Base-by-base conservation (phyloP, 2,888 invertebrate species). In the Gymnoscelis rufifasciata region DNA sequence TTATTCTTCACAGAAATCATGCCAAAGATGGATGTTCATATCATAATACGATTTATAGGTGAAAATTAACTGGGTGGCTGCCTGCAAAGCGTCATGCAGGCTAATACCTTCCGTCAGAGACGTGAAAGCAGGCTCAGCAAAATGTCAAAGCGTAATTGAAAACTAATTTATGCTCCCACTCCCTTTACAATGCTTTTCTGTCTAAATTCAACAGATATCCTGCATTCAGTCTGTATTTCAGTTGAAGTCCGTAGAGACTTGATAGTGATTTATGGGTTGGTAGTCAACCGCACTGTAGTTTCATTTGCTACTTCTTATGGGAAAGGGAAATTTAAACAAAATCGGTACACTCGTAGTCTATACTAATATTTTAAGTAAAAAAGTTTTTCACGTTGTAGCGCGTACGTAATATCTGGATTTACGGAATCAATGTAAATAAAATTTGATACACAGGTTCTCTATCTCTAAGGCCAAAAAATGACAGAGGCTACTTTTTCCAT, bases 81-180 rank as follows among this genome's bases (percentile, higher is more conserved):
- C 72, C 72, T 70, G 58, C 68, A 61, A 66, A 64, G 68, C 71
- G 80, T 78, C 82, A 76, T 80, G 78, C 80, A 72, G 69, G 74
- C 68, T 82, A 82, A 83, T 84, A 80, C 81, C 80, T 77, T 63
- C 73, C 71, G 74, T 69, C 70, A 60, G 83, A 81, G 83, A 84
- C 81, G 75, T 72, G 83, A 73, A 73, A 73, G 66, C 73, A 65
- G 76, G 80, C 83, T 86, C 84, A 86, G 87, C 86, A 72, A 82
- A 82, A 86, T 73, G 86, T 87, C 87, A 87, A 84, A 84, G 82
- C 80, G 77, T 84, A 87, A 88, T 87, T 86, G 87, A 86, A 88
- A 88, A 84, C 83, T 88, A 87, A 87, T 87, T 86, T 87, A 87
- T 83, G 83, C 78, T 68, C 64, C 73, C 73, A 80, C 81, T 33